Evolutionary conservation across 2,888 invertebrate species (phyloP).

Genomic region (Anorthoa munda): DNA sequence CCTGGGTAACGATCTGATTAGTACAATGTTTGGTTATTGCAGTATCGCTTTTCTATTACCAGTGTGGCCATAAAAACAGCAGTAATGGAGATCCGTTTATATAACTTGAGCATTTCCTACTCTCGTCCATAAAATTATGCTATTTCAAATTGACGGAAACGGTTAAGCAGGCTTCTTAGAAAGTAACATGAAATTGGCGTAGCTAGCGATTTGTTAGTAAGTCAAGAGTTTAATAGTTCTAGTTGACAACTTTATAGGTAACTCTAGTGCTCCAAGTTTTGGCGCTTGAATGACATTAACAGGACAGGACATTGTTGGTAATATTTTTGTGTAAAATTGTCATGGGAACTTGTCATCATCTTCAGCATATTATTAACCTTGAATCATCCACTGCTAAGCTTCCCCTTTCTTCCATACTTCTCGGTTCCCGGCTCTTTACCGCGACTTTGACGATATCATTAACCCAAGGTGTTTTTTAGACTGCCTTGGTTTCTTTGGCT

Average conservation of each 20-base stretch:
- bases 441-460: no score
- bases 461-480: no score
- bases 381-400: no score
- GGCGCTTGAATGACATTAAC: no score
- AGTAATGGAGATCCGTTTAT: constrained; percentile 24
- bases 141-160: constrained; percentile 27
- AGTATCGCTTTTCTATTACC: constrained; percentile 41
- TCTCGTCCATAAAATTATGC: constrained; percentile 39
- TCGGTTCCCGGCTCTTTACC: no score
- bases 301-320: background rate
- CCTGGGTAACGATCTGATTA: constrained; percentile 48
- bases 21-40: constrained; percentile 55
- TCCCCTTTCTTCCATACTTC: no score
- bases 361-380: no score
- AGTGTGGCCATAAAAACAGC: constrained; percentile 42
- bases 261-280: background rate
- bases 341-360: background rate
- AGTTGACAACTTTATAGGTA: background rate
- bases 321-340: background rate
- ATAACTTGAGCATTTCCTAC: constrained; percentile 41
- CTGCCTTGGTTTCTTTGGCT: no score
- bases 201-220: background rate
- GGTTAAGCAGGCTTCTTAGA: constrained; percentile 24
- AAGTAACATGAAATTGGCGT: constrained; percentile 21
- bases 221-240: background rate